Evolutionary conservation across 2,113 vertebrate species (phyloP).

Genomic region (Phasianus colchicus): DNA sequence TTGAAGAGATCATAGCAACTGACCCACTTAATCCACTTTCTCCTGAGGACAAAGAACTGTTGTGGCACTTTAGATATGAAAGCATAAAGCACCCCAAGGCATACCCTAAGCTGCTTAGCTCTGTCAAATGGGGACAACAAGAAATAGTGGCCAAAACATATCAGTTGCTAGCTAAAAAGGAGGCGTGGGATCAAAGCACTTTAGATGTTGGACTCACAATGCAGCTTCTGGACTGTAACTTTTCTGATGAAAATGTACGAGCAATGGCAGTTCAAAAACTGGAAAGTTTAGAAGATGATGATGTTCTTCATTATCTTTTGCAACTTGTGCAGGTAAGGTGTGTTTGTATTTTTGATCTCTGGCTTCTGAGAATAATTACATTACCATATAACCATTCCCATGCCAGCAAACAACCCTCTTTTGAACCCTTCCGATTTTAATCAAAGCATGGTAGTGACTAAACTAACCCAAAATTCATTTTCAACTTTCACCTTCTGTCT

Average conservation of each 20-base stretch:
- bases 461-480: neutral
- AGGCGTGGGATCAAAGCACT: conserved; percentile 90
- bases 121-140: conserved; percentile 95
- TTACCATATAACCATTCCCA: neutral
- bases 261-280: conserved; percentile 96
- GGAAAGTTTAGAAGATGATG: conserved; percentile 92
- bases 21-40: conserved; percentile 95
- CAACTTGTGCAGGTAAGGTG: conserved; percentile 93
- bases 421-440: neutral
- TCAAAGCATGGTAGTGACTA: neutral
- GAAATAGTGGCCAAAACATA: conserved; percentile 92
- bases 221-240: conserved; percentile 97
- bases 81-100: conserved; percentile 93
- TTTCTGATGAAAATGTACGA: conserved; percentile 93
- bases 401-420: neutral
- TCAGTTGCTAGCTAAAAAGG: conserved; percentile 87
- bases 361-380: conserved; percentile 22
- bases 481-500: neutral
- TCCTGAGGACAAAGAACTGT: conserved; percentile 93
- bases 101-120: conserved; percentile 94
- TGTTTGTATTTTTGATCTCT: neutral
- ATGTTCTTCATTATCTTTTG: conserved; percentile 94
- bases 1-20: conserved; percentile 91
- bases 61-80: conserved; percentile 97
- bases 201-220: conserved; percentile 95